phyloP scores from a whole-genome alignment of 2,113 vertebrate species.

The Cardinalis cardinalis region DNA sequence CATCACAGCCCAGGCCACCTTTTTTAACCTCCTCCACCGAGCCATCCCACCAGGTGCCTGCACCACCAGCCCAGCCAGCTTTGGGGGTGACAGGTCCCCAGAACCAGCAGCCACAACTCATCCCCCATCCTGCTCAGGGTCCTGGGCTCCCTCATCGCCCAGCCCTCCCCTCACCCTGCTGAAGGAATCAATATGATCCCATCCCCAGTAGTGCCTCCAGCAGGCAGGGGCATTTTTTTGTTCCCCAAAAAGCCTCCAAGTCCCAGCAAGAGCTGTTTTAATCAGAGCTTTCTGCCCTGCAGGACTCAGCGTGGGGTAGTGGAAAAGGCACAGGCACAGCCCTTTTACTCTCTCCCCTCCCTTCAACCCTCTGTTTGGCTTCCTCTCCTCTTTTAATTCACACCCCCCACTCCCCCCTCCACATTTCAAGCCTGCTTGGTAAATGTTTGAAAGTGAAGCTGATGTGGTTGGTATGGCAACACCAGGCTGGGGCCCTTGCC shows the following conservation, averaged over 20 bases:
- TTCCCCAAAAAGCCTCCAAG: constrained; percentile 23
- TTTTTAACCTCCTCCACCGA: fast-evolving
- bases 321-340: constrained; percentile 23
- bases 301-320: not conserved
- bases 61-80: not conserved
- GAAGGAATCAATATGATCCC: not conserved
- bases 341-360: constrained; percentile 38
- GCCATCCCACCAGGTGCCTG: not conserved
- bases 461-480: constrained; percentile 59
- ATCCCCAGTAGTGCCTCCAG: not conserved
- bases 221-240: constrained; percentile 5
- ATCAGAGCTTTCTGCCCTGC: constrained; percentile 54
- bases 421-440: constrained; percentile 28
- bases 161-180: not conserved
- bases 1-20: not conserved
- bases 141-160: not conserved
- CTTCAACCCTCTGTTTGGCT: constrained; percentile 35
- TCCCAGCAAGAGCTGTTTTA: constrained; percentile 44
- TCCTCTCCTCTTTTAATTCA: constrained; percentile 8
- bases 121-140: not conserved
- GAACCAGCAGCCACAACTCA: fast-evolving
- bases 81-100: fast-evolving
- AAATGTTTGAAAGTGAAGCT: constrained; percentile 53
- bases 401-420: not conserved
- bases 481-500: constrained; percentile 40